phyloP scores from a whole-genome alignment of 1,140 invertebrate genomes.

The Tribolium madens region DNA sequence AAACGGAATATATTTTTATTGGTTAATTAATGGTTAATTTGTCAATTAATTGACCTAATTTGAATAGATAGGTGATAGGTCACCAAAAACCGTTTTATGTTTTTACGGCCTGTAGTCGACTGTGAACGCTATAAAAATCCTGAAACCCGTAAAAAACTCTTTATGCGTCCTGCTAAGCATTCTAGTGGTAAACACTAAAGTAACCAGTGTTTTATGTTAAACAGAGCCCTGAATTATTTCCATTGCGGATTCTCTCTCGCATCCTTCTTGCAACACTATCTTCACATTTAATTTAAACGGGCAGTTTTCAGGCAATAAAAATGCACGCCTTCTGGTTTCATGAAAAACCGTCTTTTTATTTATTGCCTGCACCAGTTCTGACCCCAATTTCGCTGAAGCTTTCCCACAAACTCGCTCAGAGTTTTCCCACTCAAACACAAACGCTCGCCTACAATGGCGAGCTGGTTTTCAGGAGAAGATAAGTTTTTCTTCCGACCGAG shows the following conservation, averaged over 20 bases:
- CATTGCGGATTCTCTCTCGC: constrained; percentile 55
- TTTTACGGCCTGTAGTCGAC: no score
- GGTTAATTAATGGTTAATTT: no score
- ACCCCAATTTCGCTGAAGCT: constrained; percentile 47
- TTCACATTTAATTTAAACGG: constrained; percentile 66
- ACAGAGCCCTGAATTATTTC: constrained; percentile 55
- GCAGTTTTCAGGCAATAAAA: constrained; percentile 67
- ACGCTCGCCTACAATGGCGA: neutral
- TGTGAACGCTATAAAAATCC: neutral
- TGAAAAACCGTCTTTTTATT: constrained; percentile 66
- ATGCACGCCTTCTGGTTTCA: constrained; percentile 66
- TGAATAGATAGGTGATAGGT: no score
- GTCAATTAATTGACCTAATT: no score
- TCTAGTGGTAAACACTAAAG: constrained; percentile 45
- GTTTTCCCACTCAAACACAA: neutral
- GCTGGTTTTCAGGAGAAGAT: constrained; percentile 49
- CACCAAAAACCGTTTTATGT: no score
- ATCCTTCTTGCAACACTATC: constrained; percentile 62
- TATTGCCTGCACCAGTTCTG: constrained; percentile 57
- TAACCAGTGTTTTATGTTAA: constrained; percentile 57
- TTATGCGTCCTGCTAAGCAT: constrained; percentile 18
- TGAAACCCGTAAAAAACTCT: constrained; percentile 7
- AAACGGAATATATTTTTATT: no score
- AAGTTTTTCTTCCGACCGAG: constrained; percentile 61
- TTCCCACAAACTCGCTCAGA: neutral